Evolutionary conservation across 2,797 vertebrate species (phyloP), one percentile per base, ranked within the genome.

Genomic region (Lutra lutra): DNA sequence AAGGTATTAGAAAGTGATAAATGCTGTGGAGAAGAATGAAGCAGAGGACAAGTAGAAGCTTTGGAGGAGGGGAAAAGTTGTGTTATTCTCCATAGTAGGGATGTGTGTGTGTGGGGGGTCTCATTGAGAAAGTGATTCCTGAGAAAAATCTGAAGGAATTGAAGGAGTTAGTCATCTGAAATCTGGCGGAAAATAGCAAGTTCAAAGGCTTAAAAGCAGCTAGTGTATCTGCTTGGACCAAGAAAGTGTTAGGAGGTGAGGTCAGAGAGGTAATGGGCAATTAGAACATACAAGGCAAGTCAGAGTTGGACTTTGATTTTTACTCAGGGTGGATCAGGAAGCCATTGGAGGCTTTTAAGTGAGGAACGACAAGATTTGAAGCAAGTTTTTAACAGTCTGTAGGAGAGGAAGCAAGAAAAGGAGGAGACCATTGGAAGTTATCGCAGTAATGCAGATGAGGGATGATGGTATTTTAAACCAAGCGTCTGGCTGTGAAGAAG

Each of bases 131-230:
- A 3, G 25, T 78, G 51, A 48, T 38, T 91, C 43, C 62, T 86
- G 72, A 94, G 70, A 87, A 93, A 94, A 89, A 86, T 93, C 18
- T 87, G 70, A 86, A 86, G 21, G 38, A 91, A 58, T 12, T 51
- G 29, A 73, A 93, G 17, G n/a, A 72, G 3, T 35, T 85, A 56
- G 40, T 82, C 35, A 70, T 75, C 11, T 15, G 58, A 5, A n/a
- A 79, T 70, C 32, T 94, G 25, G 70, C 4, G 48, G 14, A 77
- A 82, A 80, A 78, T 20, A 88, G 12, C 60, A 92, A 86, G 14
- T 56, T 90, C 23, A 87, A 92, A 94, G 54, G 56, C 35, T 64
- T 78, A 73, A 62, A 3, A 46, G 17, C 29, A 93, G 35, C 11
- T 86, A 93, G n/a, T 43, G 15, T 54, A 20, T 32, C 35, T 93